A percentile compares a stretch with the other conserved stretches of the same genome.
Evolutionary conservation across 2,888 invertebrate genomes (phyloP).

Genomic region (Metopia argyrocephala): DNA sequence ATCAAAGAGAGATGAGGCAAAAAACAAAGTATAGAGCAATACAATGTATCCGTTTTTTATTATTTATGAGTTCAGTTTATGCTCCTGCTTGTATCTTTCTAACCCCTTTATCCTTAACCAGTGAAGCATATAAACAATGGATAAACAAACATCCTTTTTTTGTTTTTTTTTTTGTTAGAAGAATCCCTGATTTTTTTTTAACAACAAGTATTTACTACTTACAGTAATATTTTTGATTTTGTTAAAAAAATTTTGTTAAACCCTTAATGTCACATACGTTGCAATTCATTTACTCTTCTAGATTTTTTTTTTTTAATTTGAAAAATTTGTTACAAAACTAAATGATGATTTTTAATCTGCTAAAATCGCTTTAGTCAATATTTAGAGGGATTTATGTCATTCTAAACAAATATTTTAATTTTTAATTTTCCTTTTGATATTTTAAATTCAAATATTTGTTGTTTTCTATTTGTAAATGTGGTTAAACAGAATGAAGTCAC

Average conservation of each 20-base stretch:
- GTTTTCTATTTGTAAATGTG: constrained; percentile 56
- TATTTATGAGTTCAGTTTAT: constrained; percentile 57
- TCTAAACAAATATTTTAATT: constrained; percentile 62
- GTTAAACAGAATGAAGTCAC: constrained; percentile 63
- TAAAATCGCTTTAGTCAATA: constrained; percentile 78
- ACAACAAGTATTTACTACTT: constrained; percentile 30
- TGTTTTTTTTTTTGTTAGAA: too few relatives aligned
- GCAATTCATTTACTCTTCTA: constrained; percentile 67
- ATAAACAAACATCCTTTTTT: constrained; percentile 75
- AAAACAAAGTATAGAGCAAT: background rate
- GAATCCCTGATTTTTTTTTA: background rate
- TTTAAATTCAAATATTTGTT: constrained; percentile 37
- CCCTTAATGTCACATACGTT: constrained; percentile 63
- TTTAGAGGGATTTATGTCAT: constrained; percentile 78
- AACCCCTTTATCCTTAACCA: constrained; percentile 68
- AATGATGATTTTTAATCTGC: constrained; percentile 76
- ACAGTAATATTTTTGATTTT: constrained; percentile 26
- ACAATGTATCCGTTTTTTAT: constrained; percentile 52
- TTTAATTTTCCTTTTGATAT: constrained; percentile 8
- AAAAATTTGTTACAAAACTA: constrained; percentile 51
- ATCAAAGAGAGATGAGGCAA: constrained; percentile 24
- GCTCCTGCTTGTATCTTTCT: too few relatives aligned
- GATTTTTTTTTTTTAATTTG: constrained; percentile 14
- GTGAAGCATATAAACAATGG: constrained; percentile 77
- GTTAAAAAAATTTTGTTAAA: constrained; percentile 38